Percentiles rank a stretch among this genome's conserved stretches.
Conservation (phyloP, 2,797 vertebrate species). For the Gymnopithys bicolor region DNA sequence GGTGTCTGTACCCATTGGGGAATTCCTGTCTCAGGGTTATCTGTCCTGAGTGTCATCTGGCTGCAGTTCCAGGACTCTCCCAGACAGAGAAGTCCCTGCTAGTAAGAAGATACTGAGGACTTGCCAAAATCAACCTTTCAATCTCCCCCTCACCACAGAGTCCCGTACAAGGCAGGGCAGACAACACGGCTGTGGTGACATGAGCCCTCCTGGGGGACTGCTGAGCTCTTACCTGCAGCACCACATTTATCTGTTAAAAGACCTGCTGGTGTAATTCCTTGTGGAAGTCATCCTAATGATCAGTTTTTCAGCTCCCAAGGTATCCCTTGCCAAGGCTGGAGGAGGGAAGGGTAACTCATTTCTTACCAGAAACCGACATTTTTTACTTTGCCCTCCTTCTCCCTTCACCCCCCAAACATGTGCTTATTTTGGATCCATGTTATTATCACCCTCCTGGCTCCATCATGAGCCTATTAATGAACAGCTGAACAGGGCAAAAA, state of each 20-base stretch:
- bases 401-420: background rate
- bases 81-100: background rate
- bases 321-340: background rate
- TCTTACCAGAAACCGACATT: background rate
- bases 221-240: background rate
- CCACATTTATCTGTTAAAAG: background rate
- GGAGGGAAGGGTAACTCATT: background rate
- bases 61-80: background rate
- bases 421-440: background rate
- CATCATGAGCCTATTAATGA: background rate
- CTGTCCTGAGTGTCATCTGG: background rate
- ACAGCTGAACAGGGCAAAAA: background rate
- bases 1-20: background rate
- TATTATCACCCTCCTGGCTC: background rate
- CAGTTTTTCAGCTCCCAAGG: background rate
- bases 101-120: background rate
- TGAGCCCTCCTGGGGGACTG: background rate
- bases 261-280: background rate
- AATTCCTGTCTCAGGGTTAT: background rate
- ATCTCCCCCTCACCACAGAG: background rate
- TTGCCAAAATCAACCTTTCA: background rate
- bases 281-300: background rate
- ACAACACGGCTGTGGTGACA: background rate
- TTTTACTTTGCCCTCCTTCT: background rate
- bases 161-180: background rate